phyloP scores from a whole-genome alignment of 2,888 invertebrate genomes.

The Ornithoptera alexandrae region DNA sequence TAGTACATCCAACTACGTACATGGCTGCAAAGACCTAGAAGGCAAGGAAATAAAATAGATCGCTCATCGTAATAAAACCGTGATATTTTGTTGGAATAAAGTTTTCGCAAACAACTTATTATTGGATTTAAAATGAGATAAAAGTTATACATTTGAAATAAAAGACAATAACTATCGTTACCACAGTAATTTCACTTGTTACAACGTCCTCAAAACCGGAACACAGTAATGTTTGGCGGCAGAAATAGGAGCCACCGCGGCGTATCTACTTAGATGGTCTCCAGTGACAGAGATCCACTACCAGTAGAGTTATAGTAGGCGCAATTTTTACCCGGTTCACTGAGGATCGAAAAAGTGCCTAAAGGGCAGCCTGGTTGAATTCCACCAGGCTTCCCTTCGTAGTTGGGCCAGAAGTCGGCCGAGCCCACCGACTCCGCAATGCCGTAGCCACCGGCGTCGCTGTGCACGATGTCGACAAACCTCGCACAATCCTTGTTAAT shows the following conservation, averaged over 20 bases:
- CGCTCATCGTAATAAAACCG: background rate
- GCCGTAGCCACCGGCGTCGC: conserved; percentile 73
- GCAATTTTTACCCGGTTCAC: conserved; percentile 47
- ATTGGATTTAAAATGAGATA: no score
- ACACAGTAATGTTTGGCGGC: no score
- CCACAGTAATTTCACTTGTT: no score
- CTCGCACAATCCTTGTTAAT: conserved; percentile 57
- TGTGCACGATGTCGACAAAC: conserved; percentile 80
- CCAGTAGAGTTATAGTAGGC: background rate
- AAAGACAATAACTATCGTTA: no score
- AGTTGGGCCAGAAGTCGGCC: conserved; percentile 72
- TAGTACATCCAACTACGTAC: conserved; percentile 64
- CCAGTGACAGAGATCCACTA: no score
- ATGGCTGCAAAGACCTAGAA: conserved; percentile 65
- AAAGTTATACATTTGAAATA: no score
- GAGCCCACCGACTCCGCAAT: conserved; percentile 57
- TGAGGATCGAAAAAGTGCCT: conserved; percentile 54
- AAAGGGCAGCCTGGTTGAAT: conserved; percentile 77
- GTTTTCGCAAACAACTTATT: no score
- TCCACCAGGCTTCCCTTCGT: conserved; percentile 40
- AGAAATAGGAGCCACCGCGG: no score
- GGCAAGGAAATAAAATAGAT: background rate
- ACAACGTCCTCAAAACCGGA: no score
- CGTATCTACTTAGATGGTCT: no score
- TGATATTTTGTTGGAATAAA: no score